phyloP scores from a whole-genome alignment of 2,888 invertebrate species.

The Trichacis sp. region DNA sequence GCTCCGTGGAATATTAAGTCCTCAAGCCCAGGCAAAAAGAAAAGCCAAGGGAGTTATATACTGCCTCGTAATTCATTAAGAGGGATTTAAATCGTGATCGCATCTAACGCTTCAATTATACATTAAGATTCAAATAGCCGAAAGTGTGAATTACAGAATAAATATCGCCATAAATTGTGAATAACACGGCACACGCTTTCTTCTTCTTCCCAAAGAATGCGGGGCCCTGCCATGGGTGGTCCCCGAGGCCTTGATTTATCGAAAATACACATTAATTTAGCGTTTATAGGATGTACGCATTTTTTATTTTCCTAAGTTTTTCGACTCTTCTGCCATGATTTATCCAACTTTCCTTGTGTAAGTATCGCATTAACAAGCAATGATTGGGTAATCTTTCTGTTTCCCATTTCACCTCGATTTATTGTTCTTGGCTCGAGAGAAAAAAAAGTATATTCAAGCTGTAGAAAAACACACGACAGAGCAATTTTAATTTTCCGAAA shows the following conservation, averaged over 20 bases:
- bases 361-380: conserved; percentile 1
- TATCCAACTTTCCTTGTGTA: neutral
- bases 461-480: too few species aligned
- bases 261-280: conserved; percentile 2
- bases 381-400: neutral
- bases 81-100: neutral
- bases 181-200: conserved; percentile 2
- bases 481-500: neutral
- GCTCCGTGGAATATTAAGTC: neutral
- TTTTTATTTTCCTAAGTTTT: neutral
- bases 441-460: too few species aligned
- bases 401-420: neutral
- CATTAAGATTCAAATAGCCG: conserved; percentile 1
- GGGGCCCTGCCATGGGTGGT: neutral
- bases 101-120: conserved; percentile 3
- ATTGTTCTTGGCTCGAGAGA: too few species aligned
- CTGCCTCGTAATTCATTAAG: neutral
- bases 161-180: conserved; percentile 1
- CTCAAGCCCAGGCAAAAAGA: neutral
- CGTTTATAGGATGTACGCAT: neutral
- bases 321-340: neutral
- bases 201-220: conserved; percentile 4
- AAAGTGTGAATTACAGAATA: conserved; percentile 5
- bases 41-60: neutral
- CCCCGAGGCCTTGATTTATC: neutral